Evolutionary conservation across 2,888 invertebrate genomes (phyloP), one percentile per base, ranked within the genome.

Genomic region (Latheticus oryzae): DNA sequence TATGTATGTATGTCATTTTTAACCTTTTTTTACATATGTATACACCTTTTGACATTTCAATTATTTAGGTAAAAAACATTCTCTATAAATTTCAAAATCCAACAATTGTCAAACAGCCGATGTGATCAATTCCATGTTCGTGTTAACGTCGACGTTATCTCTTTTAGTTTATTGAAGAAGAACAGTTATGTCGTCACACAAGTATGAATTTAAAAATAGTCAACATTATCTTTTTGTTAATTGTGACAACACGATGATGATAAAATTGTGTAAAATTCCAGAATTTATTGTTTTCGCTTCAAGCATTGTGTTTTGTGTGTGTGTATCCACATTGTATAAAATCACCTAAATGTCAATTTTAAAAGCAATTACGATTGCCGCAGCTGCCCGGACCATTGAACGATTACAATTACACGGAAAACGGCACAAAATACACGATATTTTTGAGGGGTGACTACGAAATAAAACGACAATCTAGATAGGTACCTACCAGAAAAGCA

Each of bases 321-420:
- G 50, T 53, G 38, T 54, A 35, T 54, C 24, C 53, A 62, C 66
- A 69, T 67, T 69, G 68, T 70, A 61, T 63, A 66, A 69, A 70
- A 70, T 68, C 67, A 66, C 65, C 64, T 63, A 68, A 68, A 70
- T 61, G 66, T 61, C 65, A 64, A 64, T 71, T 69, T 69, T 71
- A 68, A 69, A 69, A 69, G 69, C 71, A 71, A 71, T 71, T 71
- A 71, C 65, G 52, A 53, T 57, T 52, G 64, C 63, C 68, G 66
- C 73, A 73, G 73, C 72, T 73, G 73, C 64, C 66, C 62, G 64
- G 61, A 65, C 68, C 65, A 69, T 71, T 69, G 66, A 67, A 63
- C 65, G 67, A 63, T 66, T 63, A 70, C 70, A 71, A 71, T 72
- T 70, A 70, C 66, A 67, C 66, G 65, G 64, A 61, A 68, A 66